Evolutionary conservation across 37 sponge, comb jelly and placozoan species (phyloP), one percentile per base, ranked within the genome.

Genomic region (Dysidea cf. avara): DNA sequence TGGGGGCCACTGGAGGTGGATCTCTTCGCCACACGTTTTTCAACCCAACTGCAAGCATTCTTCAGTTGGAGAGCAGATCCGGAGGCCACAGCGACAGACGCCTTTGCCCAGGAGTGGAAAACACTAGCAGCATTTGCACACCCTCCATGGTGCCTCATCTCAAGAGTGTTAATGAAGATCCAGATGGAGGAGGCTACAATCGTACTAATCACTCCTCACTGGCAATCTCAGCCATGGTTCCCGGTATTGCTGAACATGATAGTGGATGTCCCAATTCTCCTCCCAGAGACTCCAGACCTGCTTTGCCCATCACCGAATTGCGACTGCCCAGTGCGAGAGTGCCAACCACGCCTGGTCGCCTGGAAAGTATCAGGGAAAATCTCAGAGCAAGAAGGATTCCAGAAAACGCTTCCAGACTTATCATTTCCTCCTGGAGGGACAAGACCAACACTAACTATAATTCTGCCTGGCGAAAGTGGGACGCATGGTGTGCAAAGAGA

Each of bases 31-130:
- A 30, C 75, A 6, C 22, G 61, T n/a, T 61, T 39, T 32, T 57
- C 56, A 16, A 5, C 28, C 25, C 75, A 74, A 61, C 12, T 74
- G 30, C 13, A 4, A 4, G 3, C 1, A 5, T 74, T 30, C n/a
- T 43, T 47, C 62, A 74, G 75, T 33, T 77, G 61, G 59, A 31
- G 46, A 56, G 57, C 57, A 11, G 68, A 77, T 29, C 67, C 67
- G 25, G 64, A 35, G 24, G 71, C 71, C 2, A 20, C 29, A 26
- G 68, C 48, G 40, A 47, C 38, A 54, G 64, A 75, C 32, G 64
- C 75, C 17, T 43, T 75, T 24, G 6, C 43, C 2, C 58, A 56
- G 2, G 24, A 3, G n/a, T 72, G 75, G 75, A 24, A 11, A 39
- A 53, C 2, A 6, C 57, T 33, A 16, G 33, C 49, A 14, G 3